Evolutionary conservation across 2,113 vertebrate species (phyloP).

Genomic region (Ceratotherium simum): DNA sequence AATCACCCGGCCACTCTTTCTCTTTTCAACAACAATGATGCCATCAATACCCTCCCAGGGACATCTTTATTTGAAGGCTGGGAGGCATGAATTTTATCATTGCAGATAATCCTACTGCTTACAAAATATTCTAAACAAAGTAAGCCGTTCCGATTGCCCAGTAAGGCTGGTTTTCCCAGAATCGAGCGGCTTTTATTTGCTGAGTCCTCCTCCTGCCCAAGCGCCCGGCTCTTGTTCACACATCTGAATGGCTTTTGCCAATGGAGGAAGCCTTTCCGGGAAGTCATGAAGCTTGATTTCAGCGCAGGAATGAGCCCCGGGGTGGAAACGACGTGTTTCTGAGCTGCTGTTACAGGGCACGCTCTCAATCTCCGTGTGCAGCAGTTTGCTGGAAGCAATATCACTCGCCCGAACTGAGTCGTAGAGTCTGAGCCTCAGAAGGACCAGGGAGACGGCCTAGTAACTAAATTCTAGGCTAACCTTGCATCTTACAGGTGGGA

Average conservation of each 20-base stretch:
- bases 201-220: neutral
- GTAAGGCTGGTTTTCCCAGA: slow-evolving; percentile 32
- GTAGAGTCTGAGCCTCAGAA: neutral
- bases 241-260: neutral
- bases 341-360: neutral
- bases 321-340: neutral
- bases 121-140: slow-evolving; percentile 76
- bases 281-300: neutral
- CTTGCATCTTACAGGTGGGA: neutral
- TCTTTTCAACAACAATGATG: slow-evolving; percentile 79
- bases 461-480: neutral
- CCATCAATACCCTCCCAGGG: slow-evolving; percentile 80
- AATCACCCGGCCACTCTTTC: slow-evolving; percentile 71
- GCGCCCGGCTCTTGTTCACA: neutral
- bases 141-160: slow-evolving; percentile 46
- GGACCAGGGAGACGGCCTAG: neutral
- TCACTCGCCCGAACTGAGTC: neutral
- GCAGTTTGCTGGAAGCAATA: neutral
- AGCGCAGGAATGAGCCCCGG: neutral
- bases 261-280: neutral
- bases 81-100: slow-evolving; percentile 81
- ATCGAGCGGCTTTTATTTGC: neutral
- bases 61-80: slow-evolving; percentile 75
- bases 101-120: slow-evolving; percentile 75
- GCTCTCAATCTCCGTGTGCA: neutral